Evolutionary conservation across 2,797 vertebrate genomes (phyloP).

Genomic region (Morelia viridis): DNA sequence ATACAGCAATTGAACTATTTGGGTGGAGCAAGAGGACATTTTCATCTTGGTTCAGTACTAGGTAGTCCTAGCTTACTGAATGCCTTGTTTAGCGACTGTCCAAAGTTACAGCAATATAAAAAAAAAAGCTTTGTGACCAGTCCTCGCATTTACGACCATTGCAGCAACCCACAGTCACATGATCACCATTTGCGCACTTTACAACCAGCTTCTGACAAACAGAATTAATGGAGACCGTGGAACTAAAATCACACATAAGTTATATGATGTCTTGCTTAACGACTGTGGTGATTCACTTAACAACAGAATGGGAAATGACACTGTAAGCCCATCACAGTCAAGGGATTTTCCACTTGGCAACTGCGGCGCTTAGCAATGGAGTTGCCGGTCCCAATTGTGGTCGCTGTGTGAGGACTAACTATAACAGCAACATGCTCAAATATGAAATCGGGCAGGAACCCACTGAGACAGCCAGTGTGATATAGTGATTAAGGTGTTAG

Average conservation of each 20-base stretch:
- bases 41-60: neutral
- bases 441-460: neutral
- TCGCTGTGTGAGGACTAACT: neutral
- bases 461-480: neutral
- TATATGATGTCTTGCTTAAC: neutral
- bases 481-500: neutral
- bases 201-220: neutral
- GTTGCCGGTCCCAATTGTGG: neutral
- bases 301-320: neutral
- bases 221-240: no score
- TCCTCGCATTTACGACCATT: neutral
- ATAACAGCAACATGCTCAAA: neutral
- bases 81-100: neutral
- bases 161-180: neutral
- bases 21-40: neutral
- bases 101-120: neutral
- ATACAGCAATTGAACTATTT: neutral
- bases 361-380: neutral
- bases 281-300: neutral
- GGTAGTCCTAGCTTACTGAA: neutral
- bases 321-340: neutral
- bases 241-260: neutral
- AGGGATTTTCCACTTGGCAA: neutral
- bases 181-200: neutral
- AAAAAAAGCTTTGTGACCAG: neutral